These are phyloP conservation scores for Aphaenogaster floridana DNA, from an alignment of 1,140 invertebrate species.

Conservation along the genomic window DNA sequence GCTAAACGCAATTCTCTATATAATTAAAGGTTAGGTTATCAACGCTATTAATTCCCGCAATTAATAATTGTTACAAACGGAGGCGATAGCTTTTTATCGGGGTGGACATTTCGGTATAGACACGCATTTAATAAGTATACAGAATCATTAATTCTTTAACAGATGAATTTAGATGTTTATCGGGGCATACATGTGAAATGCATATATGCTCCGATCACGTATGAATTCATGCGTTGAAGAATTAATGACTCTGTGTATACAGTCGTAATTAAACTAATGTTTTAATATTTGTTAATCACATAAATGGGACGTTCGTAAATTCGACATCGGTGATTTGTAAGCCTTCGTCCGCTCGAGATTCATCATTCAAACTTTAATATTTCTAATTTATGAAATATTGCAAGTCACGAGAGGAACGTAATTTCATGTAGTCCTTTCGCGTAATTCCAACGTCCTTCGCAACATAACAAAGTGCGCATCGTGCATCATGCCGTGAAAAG, in stretches of 20 bases:
- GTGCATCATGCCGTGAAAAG: not conserved
- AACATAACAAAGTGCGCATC: not conserved
- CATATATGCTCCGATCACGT: not conserved
- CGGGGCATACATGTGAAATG: not conserved
- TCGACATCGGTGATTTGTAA: not conserved
- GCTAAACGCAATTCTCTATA: not conserved
- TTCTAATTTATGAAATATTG: constrained; percentile 17
- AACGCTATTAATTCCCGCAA: not conserved
- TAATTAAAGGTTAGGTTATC: not conserved
- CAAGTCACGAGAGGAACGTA: not conserved
- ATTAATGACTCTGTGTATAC: not conserved
- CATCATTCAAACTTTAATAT: constrained; percentile 7
- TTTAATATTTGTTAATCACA: not conserved
- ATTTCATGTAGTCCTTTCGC: not conserved
- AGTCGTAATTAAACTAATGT: constrained; percentile 21
- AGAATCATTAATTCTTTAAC: not conserved
- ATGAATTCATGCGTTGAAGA: not conserved
- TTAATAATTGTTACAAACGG: not conserved
- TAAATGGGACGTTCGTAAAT: not conserved
- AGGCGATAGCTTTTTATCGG: not conserved
- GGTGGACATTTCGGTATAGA: not conserved
- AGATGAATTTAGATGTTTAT: constrained; percentile 1
- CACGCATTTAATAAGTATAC: not conserved
- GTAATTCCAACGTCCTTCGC: not conserved
- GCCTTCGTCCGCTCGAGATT: not conserved